Percentiles rank a stretch among this genome's conserved stretches.
These are phyloP conservation scores for Deroptyus accipitrinus DNA, from an alignment of 2,113 vertebrate genomes.

Conservation along the genomic window DNA sequence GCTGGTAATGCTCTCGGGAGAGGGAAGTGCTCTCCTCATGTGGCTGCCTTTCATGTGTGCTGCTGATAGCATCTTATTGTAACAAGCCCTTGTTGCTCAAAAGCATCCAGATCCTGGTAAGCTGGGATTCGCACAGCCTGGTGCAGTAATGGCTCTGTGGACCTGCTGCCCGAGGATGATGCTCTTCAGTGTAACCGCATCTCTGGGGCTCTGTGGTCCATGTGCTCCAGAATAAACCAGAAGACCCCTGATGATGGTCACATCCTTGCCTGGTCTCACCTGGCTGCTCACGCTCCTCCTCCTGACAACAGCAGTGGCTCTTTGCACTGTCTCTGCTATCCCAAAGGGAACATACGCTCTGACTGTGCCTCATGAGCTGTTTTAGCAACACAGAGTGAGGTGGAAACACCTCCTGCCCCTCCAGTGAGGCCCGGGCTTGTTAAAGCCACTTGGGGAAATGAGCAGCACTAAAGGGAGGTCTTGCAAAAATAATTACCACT, in stretches of 20 bases:
- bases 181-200: rapidly evolving
- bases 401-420: neutral
- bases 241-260: too few relatives aligned
- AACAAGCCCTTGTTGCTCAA: neutral
- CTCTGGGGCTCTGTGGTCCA: neutral
- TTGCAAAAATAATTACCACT: neutral
- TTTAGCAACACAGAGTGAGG: neutral
- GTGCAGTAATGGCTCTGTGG: neutral
- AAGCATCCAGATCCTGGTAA: neutral
- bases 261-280: neutral
- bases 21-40: neutral
- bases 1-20: rapidly evolving
- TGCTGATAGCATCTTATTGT: neutral
- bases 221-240: neutral
- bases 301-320: rapidly evolving
- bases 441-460: neutral
- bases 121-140: neutral
- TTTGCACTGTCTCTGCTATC: neutral
- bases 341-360: rapidly evolving
- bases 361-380: neutral
- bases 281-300: neutral
- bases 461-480: neutral
- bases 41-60: neutral
- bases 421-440: neutral
- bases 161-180: neutral